These are phyloP conservation scores for Prochilodus magdalenae DNA, from an alignment of 2,113 vertebrate genomes.

Conservation along the genomic window DNA sequence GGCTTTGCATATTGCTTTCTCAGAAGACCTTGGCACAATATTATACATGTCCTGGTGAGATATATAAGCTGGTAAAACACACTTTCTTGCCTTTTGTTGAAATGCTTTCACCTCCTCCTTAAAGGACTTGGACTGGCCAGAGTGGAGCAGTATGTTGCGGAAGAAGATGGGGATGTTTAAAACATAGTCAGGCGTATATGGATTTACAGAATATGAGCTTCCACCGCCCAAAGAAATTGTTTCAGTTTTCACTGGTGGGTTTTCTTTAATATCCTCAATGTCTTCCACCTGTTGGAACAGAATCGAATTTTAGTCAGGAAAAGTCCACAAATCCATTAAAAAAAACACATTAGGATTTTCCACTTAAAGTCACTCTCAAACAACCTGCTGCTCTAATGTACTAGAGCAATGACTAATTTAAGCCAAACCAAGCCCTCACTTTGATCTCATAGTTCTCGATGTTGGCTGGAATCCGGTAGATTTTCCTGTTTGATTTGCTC, in stretches of 20 bases:
- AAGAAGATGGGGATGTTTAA: neutral
- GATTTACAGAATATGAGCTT: neutral
- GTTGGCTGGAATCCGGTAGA: constrained; percentile 83
- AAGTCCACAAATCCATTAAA: neutral
- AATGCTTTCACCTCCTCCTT: constrained; percentile 38
- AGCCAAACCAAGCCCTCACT: constrained; percentile 65
- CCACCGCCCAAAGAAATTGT: neutral
- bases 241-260: neutral
- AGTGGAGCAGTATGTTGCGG: neutral
- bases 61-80: no score
- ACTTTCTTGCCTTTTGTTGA: constrained; percentile 47
- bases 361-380: neutral
- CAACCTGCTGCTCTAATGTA: neutral
- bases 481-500: constrained; percentile 69
- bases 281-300: constrained; percentile 73
- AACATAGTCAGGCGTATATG: fast-evolving
- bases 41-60: no score
- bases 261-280: constrained; percentile 70
- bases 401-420: no score
- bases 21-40: no score
- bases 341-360: neutral
- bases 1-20: no score
- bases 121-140: neutral
- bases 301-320: neutral
- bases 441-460: constrained; percentile 84